These are phyloP conservation scores for Micronycteris hirsuta DNA, from an alignment of 2,113 vertebrate species.

Conservation along the genomic window DNA sequence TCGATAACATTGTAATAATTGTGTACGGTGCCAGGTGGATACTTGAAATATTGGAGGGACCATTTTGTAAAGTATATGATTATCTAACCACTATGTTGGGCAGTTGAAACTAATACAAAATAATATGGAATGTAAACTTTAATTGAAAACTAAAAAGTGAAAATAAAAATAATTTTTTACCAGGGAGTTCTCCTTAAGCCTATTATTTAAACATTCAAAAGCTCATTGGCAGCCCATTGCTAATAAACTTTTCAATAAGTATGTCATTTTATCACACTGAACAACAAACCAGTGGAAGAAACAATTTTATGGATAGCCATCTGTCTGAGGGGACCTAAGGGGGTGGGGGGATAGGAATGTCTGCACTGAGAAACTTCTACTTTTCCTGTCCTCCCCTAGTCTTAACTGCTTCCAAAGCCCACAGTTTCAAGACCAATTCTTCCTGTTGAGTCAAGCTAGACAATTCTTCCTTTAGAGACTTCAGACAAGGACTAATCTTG, in stretches of 20 bases:
- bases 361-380: neutral
- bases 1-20: neutral
- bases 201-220: conserved; percentile 38
- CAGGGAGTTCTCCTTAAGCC: neutral
- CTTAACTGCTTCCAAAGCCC: neutral
- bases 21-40: neutral
- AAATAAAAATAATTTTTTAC: neutral
- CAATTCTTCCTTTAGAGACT: neutral
- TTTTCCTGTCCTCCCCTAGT: neutral
- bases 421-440: conserved; percentile 11
- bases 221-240: neutral
- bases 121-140: neutral
- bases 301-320: neutral
- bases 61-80: neutral
- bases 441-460: neutral
- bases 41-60: neutral
- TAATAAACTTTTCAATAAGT: conserved; percentile 24
- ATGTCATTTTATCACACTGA: neutral
- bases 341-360: neutral
- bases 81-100: neutral
- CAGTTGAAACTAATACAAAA: neutral
- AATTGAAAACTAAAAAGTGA: neutral
- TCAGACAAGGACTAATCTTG: neutral
- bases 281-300: conserved; percentile 34
- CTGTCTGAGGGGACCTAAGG: neutral